These are phyloP conservation scores for Coecobrya sp. DNA, from an alignment of 2,888 invertebrate species.

Conservation along the genomic window DNA sequence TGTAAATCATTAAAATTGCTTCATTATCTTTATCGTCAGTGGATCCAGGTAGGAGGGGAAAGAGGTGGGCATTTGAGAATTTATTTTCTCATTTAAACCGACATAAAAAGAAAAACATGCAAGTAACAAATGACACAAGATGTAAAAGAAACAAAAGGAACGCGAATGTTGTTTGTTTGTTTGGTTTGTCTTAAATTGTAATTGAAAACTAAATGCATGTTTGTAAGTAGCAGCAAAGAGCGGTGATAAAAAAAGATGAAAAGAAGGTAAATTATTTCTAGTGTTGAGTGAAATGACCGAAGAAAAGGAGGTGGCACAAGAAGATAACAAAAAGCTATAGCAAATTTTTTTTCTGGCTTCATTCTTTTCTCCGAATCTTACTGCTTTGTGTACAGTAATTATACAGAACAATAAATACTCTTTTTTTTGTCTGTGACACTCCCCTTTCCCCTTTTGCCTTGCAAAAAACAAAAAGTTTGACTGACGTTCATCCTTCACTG, in stretches of 20 bases:
- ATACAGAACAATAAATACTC: slow-evolving; percentile 37
- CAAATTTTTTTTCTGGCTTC: not conserved
- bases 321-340: not conserved
- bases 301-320: not conserved
- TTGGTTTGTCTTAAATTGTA: not conserved
- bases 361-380: not conserved
- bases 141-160: not conserved
- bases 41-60: not conserved
- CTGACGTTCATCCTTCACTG: slow-evolving; percentile 29
- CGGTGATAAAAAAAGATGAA: not conserved
- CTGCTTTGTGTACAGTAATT: not conserved
- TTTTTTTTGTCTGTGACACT: not conserved
- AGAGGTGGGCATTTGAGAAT: slow-evolving; percentile 1
- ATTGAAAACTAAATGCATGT: slow-evolving; percentile 30
- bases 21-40: slow-evolving; percentile 23
- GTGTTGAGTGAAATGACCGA: slow-evolving; percentile 33
- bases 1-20: slow-evolving; percentile 56
- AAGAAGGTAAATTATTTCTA: slow-evolving; percentile 9
- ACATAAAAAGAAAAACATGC: not conserved
- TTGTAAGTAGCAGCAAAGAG: not conserved
- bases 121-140: slow-evolving; percentile 42
- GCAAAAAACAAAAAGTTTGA: slow-evolving; percentile 23
- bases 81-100: slow-evolving; percentile 36
- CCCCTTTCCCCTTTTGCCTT: not conserved
- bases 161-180: not conserved